Percentiles rank a stretch among this genome's conserved stretches.
These are phyloP conservation scores for Bradypodion ventrale DNA, from an alignment of 2,797 vertebrate genomes.

Conservation along the genomic window DNA sequence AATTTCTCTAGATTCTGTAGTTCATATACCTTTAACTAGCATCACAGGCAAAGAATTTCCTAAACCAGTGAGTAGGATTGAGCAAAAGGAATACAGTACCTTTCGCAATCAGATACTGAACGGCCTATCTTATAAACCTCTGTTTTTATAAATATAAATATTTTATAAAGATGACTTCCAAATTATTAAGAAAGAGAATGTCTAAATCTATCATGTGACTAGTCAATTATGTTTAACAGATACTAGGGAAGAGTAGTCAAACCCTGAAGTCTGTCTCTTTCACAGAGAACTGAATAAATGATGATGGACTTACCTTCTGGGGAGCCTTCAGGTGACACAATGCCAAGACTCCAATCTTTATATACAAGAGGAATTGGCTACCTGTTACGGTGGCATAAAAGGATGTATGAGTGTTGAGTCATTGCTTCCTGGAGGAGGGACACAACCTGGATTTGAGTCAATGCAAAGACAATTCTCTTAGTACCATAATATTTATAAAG, in stretches of 20 bases:
- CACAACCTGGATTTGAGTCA: neutral
- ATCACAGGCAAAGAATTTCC: too few relatives aligned
- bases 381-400: neutral
- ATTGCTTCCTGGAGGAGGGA: conserved; percentile 18
- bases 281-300: neutral
- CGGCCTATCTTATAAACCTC: neutral
- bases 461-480: neutral
- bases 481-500: neutral
- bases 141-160: neutral
- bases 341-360: neutral
- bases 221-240: neutral
- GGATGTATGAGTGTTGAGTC: neutral
- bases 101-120: too few relatives aligned
- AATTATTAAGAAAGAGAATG: too few relatives aligned
- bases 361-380: neutral
- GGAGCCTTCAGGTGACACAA: neutral
- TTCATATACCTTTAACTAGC: too few relatives aligned
- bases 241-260: neutral
- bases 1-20: too few relatives aligned
- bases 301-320: conserved; percentile 11
- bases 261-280: neutral
- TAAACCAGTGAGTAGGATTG: too few relatives aligned
- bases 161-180: too few relatives aligned
- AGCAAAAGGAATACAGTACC: too few relatives aligned
- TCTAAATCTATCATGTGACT: neutral